A percentile compares a stretch with the other conserved stretches of the same genome.
These are phyloP conservation scores for Prionailurus bengalensis DNA, from an alignment of 2,113 vertebrate species.

Conservation along the genomic window DNA sequence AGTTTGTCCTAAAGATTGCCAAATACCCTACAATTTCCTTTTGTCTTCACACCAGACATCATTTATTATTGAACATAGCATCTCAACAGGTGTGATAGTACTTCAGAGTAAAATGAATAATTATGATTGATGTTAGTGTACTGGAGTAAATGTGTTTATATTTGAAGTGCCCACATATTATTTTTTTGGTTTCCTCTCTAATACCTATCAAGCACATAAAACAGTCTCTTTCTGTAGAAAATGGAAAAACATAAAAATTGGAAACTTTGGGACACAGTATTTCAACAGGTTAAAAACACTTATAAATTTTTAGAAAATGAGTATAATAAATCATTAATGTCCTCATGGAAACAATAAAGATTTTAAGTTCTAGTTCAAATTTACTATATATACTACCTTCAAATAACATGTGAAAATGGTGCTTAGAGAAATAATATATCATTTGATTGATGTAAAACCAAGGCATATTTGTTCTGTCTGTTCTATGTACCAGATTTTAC, in stretches of 20 bases:
- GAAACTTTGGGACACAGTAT: not conserved
- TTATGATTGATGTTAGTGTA: constrained; percentile 47
- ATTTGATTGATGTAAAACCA: constrained; percentile 8
- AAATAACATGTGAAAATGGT: not conserved
- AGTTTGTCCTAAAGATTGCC: not conserved
- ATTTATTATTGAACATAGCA: constrained; percentile 51
- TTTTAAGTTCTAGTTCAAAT: not conserved
- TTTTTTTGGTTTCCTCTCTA: constrained; percentile 28
- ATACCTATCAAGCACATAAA: not conserved
- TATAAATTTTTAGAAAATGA: not conserved
- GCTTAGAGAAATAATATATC: not conserved
- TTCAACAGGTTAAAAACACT: not conserved
- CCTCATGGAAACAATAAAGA: not conserved
- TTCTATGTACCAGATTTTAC: not conserved
- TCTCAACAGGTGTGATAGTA: not conserved
- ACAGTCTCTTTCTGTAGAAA: not conserved
- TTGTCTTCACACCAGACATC: constrained; percentile 40
- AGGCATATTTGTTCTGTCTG: not conserved
- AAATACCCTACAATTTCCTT: constrained; percentile 23
- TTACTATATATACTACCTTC: not conserved
- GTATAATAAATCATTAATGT: not conserved
- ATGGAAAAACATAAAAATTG: not conserved
- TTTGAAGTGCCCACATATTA: not conserved
- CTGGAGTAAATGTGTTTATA: not conserved
- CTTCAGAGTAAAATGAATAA: not conserved